These are phyloP conservation scores for Aurelia sp. DNA, from an alignment of 30 jellyfish, hydroid and myxozoan genomes.

Conservation along the genomic window DNA sequence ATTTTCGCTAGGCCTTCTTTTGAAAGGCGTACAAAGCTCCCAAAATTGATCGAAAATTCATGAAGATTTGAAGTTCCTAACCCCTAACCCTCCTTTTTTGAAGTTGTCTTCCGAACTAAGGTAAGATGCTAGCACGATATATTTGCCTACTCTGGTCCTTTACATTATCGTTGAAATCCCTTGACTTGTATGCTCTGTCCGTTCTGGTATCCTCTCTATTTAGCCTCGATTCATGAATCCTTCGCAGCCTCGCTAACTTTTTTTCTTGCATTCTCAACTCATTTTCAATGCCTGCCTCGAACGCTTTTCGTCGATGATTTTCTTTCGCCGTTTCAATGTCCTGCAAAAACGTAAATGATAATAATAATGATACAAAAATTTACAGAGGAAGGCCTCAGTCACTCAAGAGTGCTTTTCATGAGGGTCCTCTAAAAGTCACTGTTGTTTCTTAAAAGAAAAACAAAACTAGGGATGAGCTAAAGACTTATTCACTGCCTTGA, in stretches of 20 bases:
- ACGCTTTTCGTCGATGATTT: slow-evolving; percentile 10
- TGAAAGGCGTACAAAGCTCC: too few species aligned
- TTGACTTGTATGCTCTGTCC: slow-evolving; percentile 29
- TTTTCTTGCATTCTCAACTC: slow-evolving; percentile 53
- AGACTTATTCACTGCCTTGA: too few species aligned
- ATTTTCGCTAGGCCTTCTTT: too few species aligned
- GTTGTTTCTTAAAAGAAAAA: too few species aligned
- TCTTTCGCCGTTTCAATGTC: slow-evolving; percentile 6
- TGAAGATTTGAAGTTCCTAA: too few species aligned
- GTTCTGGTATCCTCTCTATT: slow-evolving; percentile 50
- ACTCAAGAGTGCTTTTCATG: too few species aligned
- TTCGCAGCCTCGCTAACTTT: slow-evolving; percentile 55
- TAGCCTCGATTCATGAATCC: slow-evolving; percentile 60
- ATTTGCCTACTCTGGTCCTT: slow-evolving; percentile 49
- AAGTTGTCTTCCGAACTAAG: slow-evolving; percentile 14
- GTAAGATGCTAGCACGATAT: slow-evolving; percentile 73
- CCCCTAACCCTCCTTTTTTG: not conserved
- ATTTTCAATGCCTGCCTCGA: slow-evolving; percentile 41
- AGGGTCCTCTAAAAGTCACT: too few species aligned
- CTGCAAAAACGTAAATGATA: slow-evolving; percentile 13
- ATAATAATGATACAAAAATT: too few species aligned
- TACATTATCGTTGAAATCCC: slow-evolving; percentile 73
- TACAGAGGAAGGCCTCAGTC: too few species aligned
- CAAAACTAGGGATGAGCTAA: too few species aligned
- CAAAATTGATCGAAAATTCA: too few species aligned